A percentile compares a stretch with the other conserved stretches of the same genome.
Evolutionary conservation across 2,113 vertebrate genomes (phyloP).

Genomic region (Phrynocephalus versicolor): DNA sequence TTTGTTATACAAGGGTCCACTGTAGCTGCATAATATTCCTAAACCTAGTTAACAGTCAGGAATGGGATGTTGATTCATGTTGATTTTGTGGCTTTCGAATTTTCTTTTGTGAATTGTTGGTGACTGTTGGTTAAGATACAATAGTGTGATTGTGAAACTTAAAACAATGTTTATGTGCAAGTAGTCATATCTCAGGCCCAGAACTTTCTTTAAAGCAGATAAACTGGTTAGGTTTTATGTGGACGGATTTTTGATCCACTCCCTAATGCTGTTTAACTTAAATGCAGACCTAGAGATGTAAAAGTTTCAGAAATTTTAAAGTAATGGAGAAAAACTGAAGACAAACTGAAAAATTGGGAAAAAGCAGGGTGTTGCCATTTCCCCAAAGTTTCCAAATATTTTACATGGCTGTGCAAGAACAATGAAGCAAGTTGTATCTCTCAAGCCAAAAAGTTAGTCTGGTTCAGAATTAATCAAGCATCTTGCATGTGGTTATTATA

Average conservation of each 20-base stretch:
- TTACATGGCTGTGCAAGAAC: too few relatives aligned
- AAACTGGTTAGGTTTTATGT: neutral
- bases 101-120: neutral
- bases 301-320: too few relatives aligned
- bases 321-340: too few relatives aligned
- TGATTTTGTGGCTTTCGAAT: neutral
- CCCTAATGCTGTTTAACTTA: neutral
- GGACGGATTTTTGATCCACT: neutral
- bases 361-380: too few relatives aligned
- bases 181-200: neutral
- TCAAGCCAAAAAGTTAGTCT: neutral
- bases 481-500: neutral
- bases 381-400: too few relatives aligned
- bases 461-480: neutral
- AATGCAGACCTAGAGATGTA: too few relatives aligned
- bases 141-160: fast-evolving
- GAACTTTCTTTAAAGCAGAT: fast-evolving
- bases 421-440: neutral
- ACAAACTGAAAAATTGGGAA: too few relatives aligned
- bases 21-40: neutral
- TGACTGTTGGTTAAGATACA: neutral
- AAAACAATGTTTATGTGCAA: fast-evolving
- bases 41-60: neutral
- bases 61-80: neutral
- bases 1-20: too few relatives aligned